Evolutionary conservation across 2,888 invertebrate species (phyloP), one percentile per base, ranked within the genome.

Genomic region (Imbricaverruca yamaguchii): DNA sequence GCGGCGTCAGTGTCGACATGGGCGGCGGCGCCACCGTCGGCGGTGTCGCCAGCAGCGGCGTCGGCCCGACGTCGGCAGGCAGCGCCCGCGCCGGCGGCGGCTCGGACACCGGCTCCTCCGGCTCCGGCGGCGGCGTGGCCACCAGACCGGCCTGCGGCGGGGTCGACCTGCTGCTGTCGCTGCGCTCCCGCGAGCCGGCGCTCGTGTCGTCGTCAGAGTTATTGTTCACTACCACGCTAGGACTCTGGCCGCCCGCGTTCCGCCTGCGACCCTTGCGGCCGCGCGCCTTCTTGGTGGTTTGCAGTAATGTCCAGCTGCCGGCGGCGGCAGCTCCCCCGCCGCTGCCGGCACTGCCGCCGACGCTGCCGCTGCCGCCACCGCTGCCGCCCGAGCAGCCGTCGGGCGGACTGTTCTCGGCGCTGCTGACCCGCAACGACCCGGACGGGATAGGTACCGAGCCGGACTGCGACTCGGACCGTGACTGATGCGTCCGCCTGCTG

Each of bases 111-210:
- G 67, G 67, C 67, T 67, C 25, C 9, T 7, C 67, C 63, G 69
- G 80, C 80, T 55, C 78, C 55, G 65, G 67, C 78, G 78, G 81
- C 25, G 25, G 80, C 8, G 67, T 79, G 57, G 56, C 55, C 8
- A n/a, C 79, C 79, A 13, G 13, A n/a, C 67, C 57, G 15, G n/a
- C 79, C 39, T 21, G 65, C 56, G 10, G 25, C 74, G 74, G 74
- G 53, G 74, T 74, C 18, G 74, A 74, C 74, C 74, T 18, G 21
- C 74, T 74, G 74, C 74, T 74, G 74, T 74, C 74, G 6, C 23
- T 74, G 53, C 21, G 74, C 55, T 74, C 74, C 53, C 74, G 74
- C 53, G 74, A 74, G 74, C 74, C 74, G 55, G 74, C 21, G 74
- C 74, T 74, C 21, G 53, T 74, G 23, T 74, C 74, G 21, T 74